Conservation (phyloP, 2,113 vertebrate genomes). For the Pedetes capensis region DNA sequence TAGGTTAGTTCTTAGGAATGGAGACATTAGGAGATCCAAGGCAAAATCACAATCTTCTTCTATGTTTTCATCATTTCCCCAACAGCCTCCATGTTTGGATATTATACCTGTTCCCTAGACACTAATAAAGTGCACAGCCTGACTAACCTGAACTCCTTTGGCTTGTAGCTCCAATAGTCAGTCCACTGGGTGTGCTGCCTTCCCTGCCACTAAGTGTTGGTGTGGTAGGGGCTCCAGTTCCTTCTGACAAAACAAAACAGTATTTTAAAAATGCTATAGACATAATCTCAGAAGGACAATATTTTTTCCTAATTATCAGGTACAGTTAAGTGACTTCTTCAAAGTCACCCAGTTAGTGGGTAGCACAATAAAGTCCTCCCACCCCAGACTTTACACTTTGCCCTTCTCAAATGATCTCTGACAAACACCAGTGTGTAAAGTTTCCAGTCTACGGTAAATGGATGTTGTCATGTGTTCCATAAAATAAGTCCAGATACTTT, state of each 20-base stretch:
- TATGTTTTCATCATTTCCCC: neutral
- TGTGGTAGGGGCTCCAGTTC: neutral
- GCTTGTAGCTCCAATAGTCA: neutral
- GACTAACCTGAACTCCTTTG: neutral
- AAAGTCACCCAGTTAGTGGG: no score
- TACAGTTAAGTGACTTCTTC: neutral
- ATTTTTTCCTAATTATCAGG: neutral
- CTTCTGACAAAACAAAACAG: neutral
- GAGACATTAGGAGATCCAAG: neutral
- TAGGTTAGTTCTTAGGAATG: neutral
- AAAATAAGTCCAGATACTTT: neutral
- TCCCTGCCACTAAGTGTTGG: accelerated
- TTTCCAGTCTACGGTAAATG: neutral
- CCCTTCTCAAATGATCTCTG: neutral
- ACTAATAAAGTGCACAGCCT: no score
- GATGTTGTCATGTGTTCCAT: neutral
- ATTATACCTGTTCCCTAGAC: no score
- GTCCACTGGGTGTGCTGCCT: neutral
- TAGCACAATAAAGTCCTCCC: neutral
- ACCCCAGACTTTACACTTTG: neutral
- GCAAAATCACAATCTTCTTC: neutral
- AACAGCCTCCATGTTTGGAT: neutral
- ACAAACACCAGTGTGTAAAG: neutral
- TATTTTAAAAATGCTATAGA: neutral
- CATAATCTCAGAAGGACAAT: neutral